Evolutionary conservation across 2,797 vertebrate genomes (phyloP), one percentile per base, ranked within the genome.

Genomic region (Atherinosoma microstoma): DNA sequence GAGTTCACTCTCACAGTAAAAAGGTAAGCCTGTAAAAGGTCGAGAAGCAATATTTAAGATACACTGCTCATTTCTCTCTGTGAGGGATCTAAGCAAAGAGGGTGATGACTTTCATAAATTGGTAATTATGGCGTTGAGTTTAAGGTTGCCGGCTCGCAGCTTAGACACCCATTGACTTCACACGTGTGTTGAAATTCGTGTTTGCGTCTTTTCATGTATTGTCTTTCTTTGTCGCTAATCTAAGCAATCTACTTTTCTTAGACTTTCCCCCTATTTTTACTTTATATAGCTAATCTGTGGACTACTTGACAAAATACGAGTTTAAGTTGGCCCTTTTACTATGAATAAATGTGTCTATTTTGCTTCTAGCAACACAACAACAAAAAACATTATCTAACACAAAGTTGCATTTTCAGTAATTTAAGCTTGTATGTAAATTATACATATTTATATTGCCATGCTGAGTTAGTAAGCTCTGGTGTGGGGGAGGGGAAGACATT

Each of bases 1-100:
- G 88, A 93, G 92, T 93, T 92, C 91, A 90, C 92, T 90, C 90
- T 86, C 78, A 73, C 78, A 78, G 75, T 77, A 77, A 78, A 58
- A 61, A 93, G 93, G 93, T 94, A 90, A 91, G 91, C 63, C 30
- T 2, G 63, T 58, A n/a, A 38, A 42, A 58, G 60, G 75, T 86
- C 71, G 51, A 51, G 60, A 58, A 64, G 72, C 65, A 27, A 32
- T 29, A 29, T 57, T 54, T 29, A 38, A 13, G 35, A 36, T 13
- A 60, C 74, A 4, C 42, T 70, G 77, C 58, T 45, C 42, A 30
- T 20, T 69, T 73, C 62, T 71, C 69, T 73, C 45, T 58, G 56
- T 57, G 49, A 24, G 67, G 62, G 49, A 67, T 70, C 38, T 49
- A 11, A 6, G 45, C 56, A 64, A 57, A 47, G 53, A 65, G 34